phyloP scores from a whole-genome alignment of 2,888 invertebrate genomes.

The Drosophila paramelanica region DNA sequence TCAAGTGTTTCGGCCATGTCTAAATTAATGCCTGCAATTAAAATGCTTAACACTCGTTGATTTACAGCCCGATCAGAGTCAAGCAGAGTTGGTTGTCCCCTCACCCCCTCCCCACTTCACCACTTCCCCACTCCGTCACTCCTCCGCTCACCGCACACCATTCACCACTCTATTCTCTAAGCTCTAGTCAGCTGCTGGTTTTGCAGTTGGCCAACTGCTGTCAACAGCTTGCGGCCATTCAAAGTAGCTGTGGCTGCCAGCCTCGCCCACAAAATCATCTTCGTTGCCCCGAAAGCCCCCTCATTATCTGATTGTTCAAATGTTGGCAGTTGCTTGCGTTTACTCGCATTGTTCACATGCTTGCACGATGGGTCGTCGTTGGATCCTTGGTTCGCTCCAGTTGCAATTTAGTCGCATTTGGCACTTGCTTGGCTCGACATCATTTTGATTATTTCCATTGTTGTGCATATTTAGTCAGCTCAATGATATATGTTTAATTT shows the following conservation, averaged over 20 bases:
- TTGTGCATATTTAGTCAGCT: neutral
- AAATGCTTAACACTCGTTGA: constrained; percentile 72
- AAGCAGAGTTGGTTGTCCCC: constrained; percentile 12
- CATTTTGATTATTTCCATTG: constrained; percentile 11
- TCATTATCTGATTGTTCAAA: constrained; percentile 34
- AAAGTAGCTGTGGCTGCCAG: constrained; percentile 53
- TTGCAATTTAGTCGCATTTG: neutral
- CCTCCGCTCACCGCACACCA: neutral
- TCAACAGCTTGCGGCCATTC: constrained; percentile 67
- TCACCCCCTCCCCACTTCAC: neutral
- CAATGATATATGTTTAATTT: neutral
- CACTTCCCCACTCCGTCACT: neutral
- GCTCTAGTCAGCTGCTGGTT: constrained; percentile 25
- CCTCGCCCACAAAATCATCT: constrained; percentile 55
- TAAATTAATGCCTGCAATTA: constrained; percentile 75
- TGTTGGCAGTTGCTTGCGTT: constrained; percentile 25
- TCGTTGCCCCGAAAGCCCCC: constrained; percentile 4
- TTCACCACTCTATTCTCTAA: too few species aligned
- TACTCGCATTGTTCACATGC: constrained; percentile 13
- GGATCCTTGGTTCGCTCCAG: neutral
- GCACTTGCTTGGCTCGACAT: neutral
- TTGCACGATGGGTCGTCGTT: constrained; percentile 23
- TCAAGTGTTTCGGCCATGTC: constrained; percentile 48
- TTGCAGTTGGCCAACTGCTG: constrained; percentile 52
- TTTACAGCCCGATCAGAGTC: constrained; percentile 46